These are phyloP conservation scores for Agriopis aurantiaria DNA, from an alignment of 2,888 invertebrate species.

Conservation along the genomic window DNA sequence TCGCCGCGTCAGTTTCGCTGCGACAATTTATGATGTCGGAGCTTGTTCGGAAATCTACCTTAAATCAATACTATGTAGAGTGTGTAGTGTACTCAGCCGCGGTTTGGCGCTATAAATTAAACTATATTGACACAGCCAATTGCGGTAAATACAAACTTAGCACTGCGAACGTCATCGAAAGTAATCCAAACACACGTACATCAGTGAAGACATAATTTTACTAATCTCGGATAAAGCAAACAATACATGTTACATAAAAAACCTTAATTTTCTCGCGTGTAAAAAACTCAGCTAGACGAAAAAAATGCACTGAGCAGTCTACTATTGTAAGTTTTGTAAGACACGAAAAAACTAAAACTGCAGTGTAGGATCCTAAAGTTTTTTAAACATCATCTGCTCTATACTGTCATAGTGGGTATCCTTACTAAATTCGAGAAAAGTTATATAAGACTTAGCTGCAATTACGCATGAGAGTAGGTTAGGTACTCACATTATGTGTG, in stretches of 20 bases:
- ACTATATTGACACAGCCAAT: neutral
- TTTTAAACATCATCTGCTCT: too few relatives aligned
- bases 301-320: too few relatives aligned
- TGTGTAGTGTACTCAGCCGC: slow-evolving; percentile 2
- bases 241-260: too few relatives aligned
- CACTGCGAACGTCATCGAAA: neutral
- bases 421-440: neutral
- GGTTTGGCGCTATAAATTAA: neutral
- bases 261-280: too few relatives aligned
- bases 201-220: neutral
- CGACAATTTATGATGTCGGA: neutral
- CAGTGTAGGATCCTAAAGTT: too few relatives aligned
- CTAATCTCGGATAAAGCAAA: too few relatives aligned
- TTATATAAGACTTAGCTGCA: too few relatives aligned
- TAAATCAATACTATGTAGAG: neutral
- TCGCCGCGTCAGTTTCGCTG: neutral
- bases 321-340: too few relatives aligned
- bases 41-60: neutral
- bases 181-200: neutral
- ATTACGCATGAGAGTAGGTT: too few relatives aligned
- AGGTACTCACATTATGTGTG: too few relatives aligned
- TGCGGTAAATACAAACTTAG: neutral
- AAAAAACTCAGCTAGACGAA: too few relatives aligned
- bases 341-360: too few relatives aligned
- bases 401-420: neutral